Base-by-base conservation (phyloP, 2,797 vertebrate genomes). In the Hipposideros larvatus region DNA sequence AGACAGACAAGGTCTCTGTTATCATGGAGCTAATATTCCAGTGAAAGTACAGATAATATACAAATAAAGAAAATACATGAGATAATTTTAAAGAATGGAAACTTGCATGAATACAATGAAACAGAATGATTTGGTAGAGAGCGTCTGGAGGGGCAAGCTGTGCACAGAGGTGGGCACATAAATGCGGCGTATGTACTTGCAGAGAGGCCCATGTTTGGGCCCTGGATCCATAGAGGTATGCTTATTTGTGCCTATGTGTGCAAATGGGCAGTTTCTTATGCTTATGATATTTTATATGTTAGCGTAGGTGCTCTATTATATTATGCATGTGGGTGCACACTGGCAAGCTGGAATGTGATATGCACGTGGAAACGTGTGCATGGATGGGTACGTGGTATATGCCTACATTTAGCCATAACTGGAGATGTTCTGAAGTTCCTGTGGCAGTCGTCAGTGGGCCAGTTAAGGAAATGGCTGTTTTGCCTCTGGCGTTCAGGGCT, bases 391-490 rank as follows among this genome's bases (percentile, higher is more conserved):
- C 37, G 19, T 74, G 48, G 22, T 79, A 41, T 75, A 48, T 21
- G 18, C 75, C 5, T 16, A 66, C 51, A 70, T 90, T 92, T 55
- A 78, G 73, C 51, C 34, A 9, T 96, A 92, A 88, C 66, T 70
- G 41, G 78, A 97, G 82, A 88, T 57, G 7, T 91, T 96, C 87
- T 92, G 18, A 86, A 83, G 68, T 74, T 96, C 66, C 84, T 89
- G 43, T 89, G 94, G 37, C 75, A 70, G 26, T 96, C 7, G 4
- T 92, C 41, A 90, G 92, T 90, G 77, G 70, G 57, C 59, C 63
- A 31, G 43, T 89, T 96, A 88, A 88, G 89, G 41, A 96, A 95
- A 97, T 94, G 68, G 57, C 59, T 90, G 95, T 96, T 87, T 87
- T 97, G 79, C 83, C 78, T 94, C 51, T 79, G 82, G 90, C 48